Evolutionary conservation across 2,797 vertebrate genomes (phyloP), one percentile per base, ranked within the genome.

Genomic region (Phrynocephalus forsythii): DNA sequence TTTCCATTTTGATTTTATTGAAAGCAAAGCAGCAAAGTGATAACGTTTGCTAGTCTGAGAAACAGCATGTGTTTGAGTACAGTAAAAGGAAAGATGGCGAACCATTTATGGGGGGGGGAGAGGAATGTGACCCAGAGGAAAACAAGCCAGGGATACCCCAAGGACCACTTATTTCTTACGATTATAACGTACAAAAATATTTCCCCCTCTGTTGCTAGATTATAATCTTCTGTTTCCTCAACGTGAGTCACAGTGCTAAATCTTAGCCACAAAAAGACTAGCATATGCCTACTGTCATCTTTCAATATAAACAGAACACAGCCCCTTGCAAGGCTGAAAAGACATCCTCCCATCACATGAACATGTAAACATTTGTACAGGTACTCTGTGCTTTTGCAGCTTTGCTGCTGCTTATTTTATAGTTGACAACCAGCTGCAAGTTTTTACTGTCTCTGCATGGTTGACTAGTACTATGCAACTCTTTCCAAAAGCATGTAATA

Each of bases 11-110:
- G 82, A 82, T 95, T 93, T 92, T 79, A 91, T 73, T 85, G 71
- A 86, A 90, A 94, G 89, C 85, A 72, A 28, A 92, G 73, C 10
- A 86, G 66, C 90, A 90, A 75, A 85, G 92, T 1, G 1, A 88
- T 48, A 91, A 89, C 33, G 26, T 89, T 90, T 91, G 90, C 87
- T 93, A 69, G 78, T 60, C 94, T 89, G 69, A 71, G 91, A 89
- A 82, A 85, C 16, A 90, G 85, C 3, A 88, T 79, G 38, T 89
- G 26, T 82, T 80, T 9, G 80, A 28, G 86, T 44, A 44, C 38
- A 44, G 38, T 68, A 38, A 71, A 88, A 82, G 60, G 83, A 33
- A 90, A 82, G 30, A 90, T 10, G 76, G 66, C 0, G 91, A 86
- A 84, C 78, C 0, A 77, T 60, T 84, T 92, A 92, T 52, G 66